Percentiles rank a stretch among this genome's conserved stretches.
phyloP scores from a whole-genome alignment of 2,888 invertebrate species.

The Torymus auratus region DNA sequence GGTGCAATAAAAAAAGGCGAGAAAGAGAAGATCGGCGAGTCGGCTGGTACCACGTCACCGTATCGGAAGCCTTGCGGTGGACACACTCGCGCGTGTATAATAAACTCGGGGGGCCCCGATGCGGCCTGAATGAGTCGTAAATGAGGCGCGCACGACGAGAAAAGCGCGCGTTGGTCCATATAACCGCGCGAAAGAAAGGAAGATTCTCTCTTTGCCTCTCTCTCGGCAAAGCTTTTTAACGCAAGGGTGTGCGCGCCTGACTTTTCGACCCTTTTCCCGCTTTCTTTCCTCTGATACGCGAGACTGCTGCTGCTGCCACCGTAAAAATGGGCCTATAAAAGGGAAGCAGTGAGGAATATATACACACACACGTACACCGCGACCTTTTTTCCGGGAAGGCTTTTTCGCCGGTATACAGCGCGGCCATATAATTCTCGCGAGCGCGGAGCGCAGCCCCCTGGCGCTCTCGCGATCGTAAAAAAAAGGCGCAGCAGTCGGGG shows the following conservation, averaged over 20 bases:
- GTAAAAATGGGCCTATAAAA: conserved; percentile 32
- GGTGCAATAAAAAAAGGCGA: conserved; percentile 26
- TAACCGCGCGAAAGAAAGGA: neutral
- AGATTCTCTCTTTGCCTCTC: neutral
- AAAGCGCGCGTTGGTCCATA: neutral
- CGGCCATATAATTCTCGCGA: conserved; percentile 15
- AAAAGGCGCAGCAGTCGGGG: neutral
- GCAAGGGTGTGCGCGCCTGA: conserved; percentile 28
- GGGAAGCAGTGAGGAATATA: too few relatives aligned
- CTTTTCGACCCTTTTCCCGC: conserved; percentile 27
- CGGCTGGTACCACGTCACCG: neutral
- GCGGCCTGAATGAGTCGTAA: conserved; percentile 39
- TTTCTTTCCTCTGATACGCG: conserved; percentile 22
- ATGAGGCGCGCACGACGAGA: conserved; percentile 29
- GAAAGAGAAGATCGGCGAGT: conserved; percentile 24
- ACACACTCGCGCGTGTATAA: conserved; percentile 21
- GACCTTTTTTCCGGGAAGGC: conserved; percentile 31
- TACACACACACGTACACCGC: neutral
- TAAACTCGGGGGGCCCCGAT: conserved; percentile 8
- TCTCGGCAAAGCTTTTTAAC: neutral
- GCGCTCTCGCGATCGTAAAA: neutral
- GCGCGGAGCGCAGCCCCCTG: neutral
- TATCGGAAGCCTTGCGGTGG: conserved; percentile 8
- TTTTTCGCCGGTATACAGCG: conserved; percentile 28
- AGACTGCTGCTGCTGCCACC: conserved; percentile 8